A percentile compares a stretch with the other conserved stretches of the same genome.
phyloP scores from a whole-genome alignment of 2,113 vertebrate genomes.

The Hystrix brachyura region DNA sequence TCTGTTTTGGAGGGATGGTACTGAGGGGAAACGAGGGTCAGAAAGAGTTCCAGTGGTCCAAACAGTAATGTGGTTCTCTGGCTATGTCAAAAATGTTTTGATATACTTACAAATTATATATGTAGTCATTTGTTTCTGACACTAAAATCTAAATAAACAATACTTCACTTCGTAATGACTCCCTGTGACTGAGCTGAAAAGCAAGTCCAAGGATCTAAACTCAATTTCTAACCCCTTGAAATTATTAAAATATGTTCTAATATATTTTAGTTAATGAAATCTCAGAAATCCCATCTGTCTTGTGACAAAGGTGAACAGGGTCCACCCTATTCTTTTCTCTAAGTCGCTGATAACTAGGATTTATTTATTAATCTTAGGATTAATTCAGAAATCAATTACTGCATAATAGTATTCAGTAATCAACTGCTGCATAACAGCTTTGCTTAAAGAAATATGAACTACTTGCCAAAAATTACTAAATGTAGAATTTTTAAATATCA shows the following conservation, averaged over 20 bases:
- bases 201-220: neutral
- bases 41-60: neutral
- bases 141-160: neutral
- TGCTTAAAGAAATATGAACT: constrained; percentile 12
- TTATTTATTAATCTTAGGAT: neutral
- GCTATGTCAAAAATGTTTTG: neutral
- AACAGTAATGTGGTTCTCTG: neutral
- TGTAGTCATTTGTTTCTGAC: neutral
- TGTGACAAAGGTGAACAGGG: constrained; percentile 7
- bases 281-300: constrained; percentile 57
- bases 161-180: neutral
- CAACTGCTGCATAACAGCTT: neutral
- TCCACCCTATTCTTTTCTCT: neutral
- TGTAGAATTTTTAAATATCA: constrained; percentile 45
- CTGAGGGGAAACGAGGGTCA: neutral
- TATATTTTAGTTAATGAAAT: constrained; percentile 54
- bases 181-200: neutral
- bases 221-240: neutral
- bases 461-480: neutral
- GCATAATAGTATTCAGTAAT: constrained; percentile 4
- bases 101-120: neutral
- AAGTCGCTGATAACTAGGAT: neutral
- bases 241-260: constrained; percentile 37
- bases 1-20: neutral
- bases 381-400: constrained; percentile 43